phyloP scores from a whole-genome alignment of 1,140 invertebrate genomes.

The silkworm (Bombyx mori) region ASM3026992v2 NC_085114.1:4102501-4103000 shows the following conservation, averaged over 20 bases:
- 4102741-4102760: conserved; percentile 27
- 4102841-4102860: conserved; percentile 6
- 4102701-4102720: conserved; percentile 40
- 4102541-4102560: conserved; percentile 51
- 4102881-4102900: conserved; percentile 4
- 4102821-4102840: conserved; percentile 12
- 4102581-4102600: conserved; percentile 33
- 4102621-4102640: conserved; percentile 32
- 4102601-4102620: conserved; percentile 26
- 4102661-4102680: conserved; percentile 27
- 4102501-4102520: conserved; percentile 30
- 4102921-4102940: conserved; percentile 19
- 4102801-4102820: conserved; percentile 8
- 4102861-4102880: conserved; percentile 10
- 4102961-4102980: conserved; percentile 11
- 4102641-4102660: conserved; percentile 35
- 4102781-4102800: conserved; percentile 25
- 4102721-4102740: conserved; percentile 55
- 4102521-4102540: conserved; percentile 40
- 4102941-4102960: conserved; percentile 27
- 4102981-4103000: conserved; percentile 31
- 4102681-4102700: conserved; percentile 31
- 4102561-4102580: conserved; percentile 17
- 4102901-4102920: conserved; percentile 12
- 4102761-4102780: conserved; percentile 18